Evolutionary conservation across 2,888 invertebrate species (phyloP).

Genomic region (Aphrophora alni): DNA sequence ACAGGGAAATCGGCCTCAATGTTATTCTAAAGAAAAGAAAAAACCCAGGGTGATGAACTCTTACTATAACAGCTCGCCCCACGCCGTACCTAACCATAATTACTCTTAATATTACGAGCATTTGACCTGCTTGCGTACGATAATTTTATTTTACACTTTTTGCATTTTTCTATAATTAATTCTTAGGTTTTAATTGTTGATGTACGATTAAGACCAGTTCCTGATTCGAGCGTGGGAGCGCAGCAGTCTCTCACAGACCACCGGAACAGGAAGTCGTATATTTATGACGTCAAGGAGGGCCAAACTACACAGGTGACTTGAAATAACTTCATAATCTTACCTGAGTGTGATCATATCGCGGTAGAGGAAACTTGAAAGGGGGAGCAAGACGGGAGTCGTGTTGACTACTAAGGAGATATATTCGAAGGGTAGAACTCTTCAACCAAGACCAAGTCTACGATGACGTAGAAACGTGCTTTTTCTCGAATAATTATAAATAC

Average conservation of each 20-base stretch:
- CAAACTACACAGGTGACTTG: conserved; percentile 27
- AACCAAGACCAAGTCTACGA: not conserved
- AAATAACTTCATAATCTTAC: conserved; percentile 35
- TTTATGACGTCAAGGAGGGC: conserved; percentile 36
- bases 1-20: too few relatives aligned
- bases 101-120: not conserved
- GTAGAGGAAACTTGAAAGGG: not conserved
- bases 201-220: not conserved
- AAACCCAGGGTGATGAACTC: not conserved
- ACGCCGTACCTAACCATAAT: not conserved
- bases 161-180: not conserved
- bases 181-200: not conserved
- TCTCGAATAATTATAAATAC: not conserved
- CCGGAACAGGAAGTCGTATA: conserved; percentile 37
- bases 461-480: not conserved
- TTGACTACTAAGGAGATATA: not conserved
- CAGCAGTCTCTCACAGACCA: conserved; percentile 28
- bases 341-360: not conserved
- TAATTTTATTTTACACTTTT: not conserved
- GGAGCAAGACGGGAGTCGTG: not conserved
- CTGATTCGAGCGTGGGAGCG: conserved; percentile 32
- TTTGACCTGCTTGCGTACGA: not conserved
- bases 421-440: not conserved
- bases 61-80: not conserved
- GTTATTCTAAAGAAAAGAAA: not conserved